Conservation (phyloP, 2,888 invertebrate genomes). For the Lutraria lutraria region DNA sequence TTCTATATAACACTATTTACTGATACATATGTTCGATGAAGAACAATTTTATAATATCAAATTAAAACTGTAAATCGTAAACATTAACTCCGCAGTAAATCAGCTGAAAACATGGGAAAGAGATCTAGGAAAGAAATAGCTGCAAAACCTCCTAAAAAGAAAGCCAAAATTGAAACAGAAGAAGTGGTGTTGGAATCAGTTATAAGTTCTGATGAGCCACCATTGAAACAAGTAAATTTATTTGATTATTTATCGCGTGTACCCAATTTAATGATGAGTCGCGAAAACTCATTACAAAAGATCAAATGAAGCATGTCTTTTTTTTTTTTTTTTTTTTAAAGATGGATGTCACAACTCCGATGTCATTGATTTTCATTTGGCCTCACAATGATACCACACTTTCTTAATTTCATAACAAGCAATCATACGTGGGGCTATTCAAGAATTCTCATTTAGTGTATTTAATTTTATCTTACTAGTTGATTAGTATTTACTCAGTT, state of each 20-base stretch:
- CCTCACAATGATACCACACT: no score
- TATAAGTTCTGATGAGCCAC: conserved; percentile 58
- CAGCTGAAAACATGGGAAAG: conserved; percentile 63
- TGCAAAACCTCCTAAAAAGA: conserved; percentile 7
- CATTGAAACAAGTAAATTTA: conserved; percentile 52
- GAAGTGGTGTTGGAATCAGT: conserved; percentile 54
- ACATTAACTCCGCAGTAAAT: conserved; percentile 59
- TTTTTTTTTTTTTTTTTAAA: no score
- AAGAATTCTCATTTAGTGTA: no score
- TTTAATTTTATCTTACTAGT: no score
- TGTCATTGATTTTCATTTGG: no score
- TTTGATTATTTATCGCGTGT: not conserved
- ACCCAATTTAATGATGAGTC: not conserved
- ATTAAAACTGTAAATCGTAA: conserved; percentile 23
- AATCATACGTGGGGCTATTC: no score
- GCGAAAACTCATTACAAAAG: conserved; percentile 57
- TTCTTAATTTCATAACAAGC: no score
- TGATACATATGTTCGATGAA: not conserved
- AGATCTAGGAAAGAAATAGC: conserved; percentile 42
- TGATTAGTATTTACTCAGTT: no score
- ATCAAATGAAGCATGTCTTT: not conserved
- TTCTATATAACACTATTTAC: not conserved
- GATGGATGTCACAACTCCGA: no score
- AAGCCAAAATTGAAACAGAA: conserved; percentile 32
- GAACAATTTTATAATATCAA: not conserved